Evolutionary conservation across 35 echinoderm and acorn worm species (phyloP).

Genomic region (Patiria miniata): DNA sequence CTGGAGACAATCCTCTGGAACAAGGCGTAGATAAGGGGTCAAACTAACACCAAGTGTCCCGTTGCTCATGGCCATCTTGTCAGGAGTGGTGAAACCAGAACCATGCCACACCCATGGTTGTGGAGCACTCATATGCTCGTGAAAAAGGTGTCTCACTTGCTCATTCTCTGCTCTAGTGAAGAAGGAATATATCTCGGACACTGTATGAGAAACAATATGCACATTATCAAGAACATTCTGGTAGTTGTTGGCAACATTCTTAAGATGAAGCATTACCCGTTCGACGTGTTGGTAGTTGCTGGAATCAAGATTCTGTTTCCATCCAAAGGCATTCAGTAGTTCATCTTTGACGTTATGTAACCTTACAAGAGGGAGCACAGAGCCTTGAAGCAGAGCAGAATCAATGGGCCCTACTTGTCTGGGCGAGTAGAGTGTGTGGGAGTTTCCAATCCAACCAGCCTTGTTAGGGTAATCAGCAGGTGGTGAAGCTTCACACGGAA

Average conservation of each 20-base stretch:
- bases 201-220: neutral
- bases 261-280: neutral
- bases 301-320: neutral
- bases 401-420: neutral
- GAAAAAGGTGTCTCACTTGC: neutral
- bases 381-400: conserved; percentile 9
- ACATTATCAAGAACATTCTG: neutral
- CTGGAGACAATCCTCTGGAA: neutral
- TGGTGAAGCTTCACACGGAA: conserved; percentile 30
- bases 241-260: conserved; percentile 3
- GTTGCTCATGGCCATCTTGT: conserved; percentile 2
- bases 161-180: neutral
- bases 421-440: neutral
- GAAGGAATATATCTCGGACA: conserved; percentile 14
- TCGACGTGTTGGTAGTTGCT: neutral
- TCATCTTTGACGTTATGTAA: neutral
- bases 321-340: neutral
- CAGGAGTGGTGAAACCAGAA: neutral
- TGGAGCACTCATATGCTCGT: neutral
- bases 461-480: neutral
- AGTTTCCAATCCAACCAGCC: neutral
- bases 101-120: conserved; percentile 58
- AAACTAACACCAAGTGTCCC: conserved; percentile 10
- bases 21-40: neutral
- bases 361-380: neutral